Conservation (phyloP, 1,140 invertebrate genomes). For the Drosophila ogumai region DNA sequence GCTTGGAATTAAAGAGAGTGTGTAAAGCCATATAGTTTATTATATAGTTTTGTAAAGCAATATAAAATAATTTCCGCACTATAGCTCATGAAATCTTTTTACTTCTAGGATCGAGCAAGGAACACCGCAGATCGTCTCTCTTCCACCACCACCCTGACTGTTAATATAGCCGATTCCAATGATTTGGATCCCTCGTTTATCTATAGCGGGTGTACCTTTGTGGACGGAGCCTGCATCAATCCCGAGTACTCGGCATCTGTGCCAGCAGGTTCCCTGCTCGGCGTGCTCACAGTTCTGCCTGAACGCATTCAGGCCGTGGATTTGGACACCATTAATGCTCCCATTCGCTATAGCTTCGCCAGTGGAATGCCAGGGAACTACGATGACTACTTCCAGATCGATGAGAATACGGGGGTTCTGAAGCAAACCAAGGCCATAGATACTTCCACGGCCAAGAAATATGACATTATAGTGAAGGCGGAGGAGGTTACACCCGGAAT, state of each 20-base stretch:
- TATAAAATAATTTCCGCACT: neutral
- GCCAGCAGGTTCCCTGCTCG: slow-evolving; percentile 91
- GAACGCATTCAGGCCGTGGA: slow-evolving; percentile 95
- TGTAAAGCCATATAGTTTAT: slow-evolving; percentile 3
- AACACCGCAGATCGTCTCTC: slow-evolving; percentile 91
- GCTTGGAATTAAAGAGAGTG: neutral
- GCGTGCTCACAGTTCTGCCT: slow-evolving; percentile 92
- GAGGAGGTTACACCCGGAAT: slow-evolving; percentile 91
- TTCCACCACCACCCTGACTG: slow-evolving; percentile 93
- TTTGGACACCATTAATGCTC: slow-evolving; percentile 93
- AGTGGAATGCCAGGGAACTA: slow-evolving; percentile 91
- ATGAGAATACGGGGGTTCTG: slow-evolving; percentile 91
- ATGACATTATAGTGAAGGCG: slow-evolving; percentile 91
- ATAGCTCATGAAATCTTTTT: neutral
- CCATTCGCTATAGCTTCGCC: slow-evolving; percentile 92
- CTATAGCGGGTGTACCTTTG: slow-evolving; percentile 91
- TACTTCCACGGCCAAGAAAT: slow-evolving; percentile 88
- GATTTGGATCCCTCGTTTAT: slow-evolving; percentile 95
- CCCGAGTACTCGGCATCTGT: slow-evolving; percentile 92
- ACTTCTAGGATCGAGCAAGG: slow-evolving; percentile 91
- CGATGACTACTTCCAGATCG: slow-evolving; percentile 93
- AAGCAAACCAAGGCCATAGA: slow-evolving; percentile 93
- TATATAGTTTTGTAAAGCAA: neutral
- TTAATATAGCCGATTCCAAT: slow-evolving; percentile 94
- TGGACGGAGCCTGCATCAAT: slow-evolving; percentile 92